phyloP scores from a whole-genome alignment of 1,140 invertebrate genomes.

The Cyphomyrmex costatus region DNA sequence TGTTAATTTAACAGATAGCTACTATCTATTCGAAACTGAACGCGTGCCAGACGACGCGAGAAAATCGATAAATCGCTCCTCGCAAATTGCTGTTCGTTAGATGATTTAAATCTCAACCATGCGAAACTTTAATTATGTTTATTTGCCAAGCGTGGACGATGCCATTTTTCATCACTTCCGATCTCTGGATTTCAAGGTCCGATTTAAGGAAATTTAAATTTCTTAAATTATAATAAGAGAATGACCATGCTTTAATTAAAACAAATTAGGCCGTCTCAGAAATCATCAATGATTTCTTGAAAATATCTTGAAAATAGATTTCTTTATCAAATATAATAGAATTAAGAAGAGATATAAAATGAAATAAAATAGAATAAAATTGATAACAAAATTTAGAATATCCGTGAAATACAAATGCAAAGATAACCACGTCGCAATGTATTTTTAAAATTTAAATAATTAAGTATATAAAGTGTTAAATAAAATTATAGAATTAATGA shows the following conservation, averaged over 20 bases:
- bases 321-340: background rate
- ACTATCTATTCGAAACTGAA: background rate
- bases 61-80: conserved; percentile 55
- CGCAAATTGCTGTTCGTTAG: conserved; percentile 46
- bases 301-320: background rate
- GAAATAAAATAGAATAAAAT: background rate
- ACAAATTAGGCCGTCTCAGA: background rate
- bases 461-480: background rate
- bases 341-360: background rate
- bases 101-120: conserved; percentile 42
- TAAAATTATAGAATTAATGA: background rate
- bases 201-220: background rate
- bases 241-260: background rate
- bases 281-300: background rate
- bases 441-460: background rate
- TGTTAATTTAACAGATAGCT: conserved; percentile 30
- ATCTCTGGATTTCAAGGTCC: background rate
- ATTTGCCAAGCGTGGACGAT: conserved; percentile 23
- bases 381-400: background rate
- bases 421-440: background rate
- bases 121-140: background rate
- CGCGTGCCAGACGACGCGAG: conserved; percentile 25
- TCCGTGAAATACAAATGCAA: background rate
- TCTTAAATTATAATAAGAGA: background rate
- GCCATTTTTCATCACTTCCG: conserved; percentile 18